Conservation (phyloP, 2,888 invertebrate genomes). For the Temnothorax unifasciatus region DNA sequence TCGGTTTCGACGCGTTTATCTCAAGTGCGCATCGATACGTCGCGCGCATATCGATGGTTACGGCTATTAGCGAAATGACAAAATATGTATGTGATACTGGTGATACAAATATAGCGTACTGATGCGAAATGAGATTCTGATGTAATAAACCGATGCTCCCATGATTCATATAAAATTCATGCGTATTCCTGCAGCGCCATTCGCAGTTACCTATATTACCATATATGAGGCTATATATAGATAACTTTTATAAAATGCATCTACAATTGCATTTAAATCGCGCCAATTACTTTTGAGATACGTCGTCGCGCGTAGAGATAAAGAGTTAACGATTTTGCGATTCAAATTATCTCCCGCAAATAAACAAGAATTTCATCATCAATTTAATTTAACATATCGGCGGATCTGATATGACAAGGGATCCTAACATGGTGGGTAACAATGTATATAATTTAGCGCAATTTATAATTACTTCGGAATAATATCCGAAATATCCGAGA, state of each 20-base stretch:
- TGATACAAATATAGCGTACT: not conserved
- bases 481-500: not conserved
- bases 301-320: not conserved
- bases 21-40: not conserved
- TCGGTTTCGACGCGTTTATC: conserved; percentile 6
- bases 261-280: not conserved
- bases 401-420: not conserved
- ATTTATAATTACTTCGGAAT: not conserved
- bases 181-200: not conserved
- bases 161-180: conserved; percentile 24
- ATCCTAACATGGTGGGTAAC: not conserved
- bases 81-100: too few relatives aligned
- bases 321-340: not conserved
- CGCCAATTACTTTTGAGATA: not conserved
- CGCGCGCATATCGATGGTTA: not conserved
- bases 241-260: not conserved
- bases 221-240: not conserved
- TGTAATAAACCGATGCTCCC: conserved; percentile 8
- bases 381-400: not conserved
- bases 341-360: not conserved
- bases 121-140: conserved; percentile 15
- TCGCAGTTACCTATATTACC: not conserved
- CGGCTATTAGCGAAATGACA: not conserved
- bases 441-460: not conserved
- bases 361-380: not conserved